Conservation (phyloP, 64 coral and sea anemone genomes). For the Platygyra sinensis region DNA sequence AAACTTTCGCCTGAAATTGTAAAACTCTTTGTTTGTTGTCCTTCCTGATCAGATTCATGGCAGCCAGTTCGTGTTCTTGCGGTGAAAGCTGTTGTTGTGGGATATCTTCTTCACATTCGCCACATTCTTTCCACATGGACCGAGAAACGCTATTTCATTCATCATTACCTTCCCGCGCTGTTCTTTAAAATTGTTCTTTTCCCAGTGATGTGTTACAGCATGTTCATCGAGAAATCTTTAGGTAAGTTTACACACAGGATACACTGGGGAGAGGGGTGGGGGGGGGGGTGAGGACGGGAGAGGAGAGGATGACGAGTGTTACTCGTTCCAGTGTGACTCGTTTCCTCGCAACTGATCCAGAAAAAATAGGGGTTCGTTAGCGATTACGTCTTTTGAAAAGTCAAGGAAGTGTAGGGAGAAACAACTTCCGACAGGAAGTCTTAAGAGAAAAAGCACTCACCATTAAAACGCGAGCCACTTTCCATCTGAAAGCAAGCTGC, state of each 20-base stretch:
- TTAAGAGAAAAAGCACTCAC: too few relatives aligned
- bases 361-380: too few relatives aligned
- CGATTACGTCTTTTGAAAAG: not conserved
- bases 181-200: constrained; percentile 86
- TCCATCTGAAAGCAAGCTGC: not conserved
- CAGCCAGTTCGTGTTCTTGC: constrained; percentile 63
- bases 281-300: not conserved
- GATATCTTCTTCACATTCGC: constrained; percentile 87
- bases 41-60: constrained; percentile 60
- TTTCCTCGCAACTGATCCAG: too few relatives aligned
- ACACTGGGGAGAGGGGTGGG: too few relatives aligned
- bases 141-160: constrained; percentile 84
- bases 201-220: constrained; percentile 63
- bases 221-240: constrained; percentile 59
- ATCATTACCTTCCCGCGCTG: constrained; percentile 89
- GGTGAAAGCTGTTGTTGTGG: constrained; percentile 73
- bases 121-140: constrained; percentile 88
- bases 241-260: constrained; percentile 32
- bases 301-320: too few relatives aligned
- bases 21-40: not conserved
- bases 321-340: not conserved
- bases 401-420: not conserved
- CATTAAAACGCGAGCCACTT: not conserved
- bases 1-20: not conserved
- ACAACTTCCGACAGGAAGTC: too few relatives aligned